Base-by-base conservation (phyloP, 2,888 invertebrate genomes). In the Idaea aversata region DNA sequence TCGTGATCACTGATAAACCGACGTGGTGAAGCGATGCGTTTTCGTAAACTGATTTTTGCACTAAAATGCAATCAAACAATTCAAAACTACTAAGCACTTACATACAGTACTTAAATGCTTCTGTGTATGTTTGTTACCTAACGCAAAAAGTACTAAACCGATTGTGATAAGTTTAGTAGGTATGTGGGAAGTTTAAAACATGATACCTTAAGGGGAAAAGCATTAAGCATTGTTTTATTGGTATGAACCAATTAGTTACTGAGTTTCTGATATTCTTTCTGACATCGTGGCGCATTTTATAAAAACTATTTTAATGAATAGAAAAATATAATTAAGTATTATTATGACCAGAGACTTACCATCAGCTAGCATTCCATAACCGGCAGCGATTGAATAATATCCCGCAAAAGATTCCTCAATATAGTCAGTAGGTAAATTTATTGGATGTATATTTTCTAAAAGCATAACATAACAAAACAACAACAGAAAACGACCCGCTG, bases 311-410 rank as follows among this genome's bases (percentile, higher is more conserved):
- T 25, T 25, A n/a, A n/a, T n/a, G n/a, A n/a, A 25, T 25, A 36
- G 4, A 36, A 1, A 10, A 7, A 36, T 1, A 5, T 36, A 36
- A 10, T 10, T 13, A 47, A 10, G 38, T 47, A 5, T 3, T 47
- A 13, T 3, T 7, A 10, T 36, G 36, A 10, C 0, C 6, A 36
- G 10, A 25, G 5, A 59, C 59, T 59, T 34, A 59, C 59, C 34
- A 13, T 59, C 59, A 6, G 5, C 16, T 10, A 34, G 6, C 15
- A 69, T 61, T 36, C 89, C 89, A 62, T 80, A 89, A 57, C 89
- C 89, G n/a, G 87, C 83, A 34, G 88, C 88, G 59, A 76, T 63
- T 47, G 81, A 88, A 0, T 15, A 65, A 3, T 63, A 25, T 25
- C 82, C 83, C 13, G 65, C 74, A 64, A 79, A 89, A 63, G 60